A percentile compares a stretch with the other conserved stretches of the same genome.
phyloP scores from a whole-genome alignment of 2,888 invertebrate genomes.

The Drosophila crucigera region DNA sequence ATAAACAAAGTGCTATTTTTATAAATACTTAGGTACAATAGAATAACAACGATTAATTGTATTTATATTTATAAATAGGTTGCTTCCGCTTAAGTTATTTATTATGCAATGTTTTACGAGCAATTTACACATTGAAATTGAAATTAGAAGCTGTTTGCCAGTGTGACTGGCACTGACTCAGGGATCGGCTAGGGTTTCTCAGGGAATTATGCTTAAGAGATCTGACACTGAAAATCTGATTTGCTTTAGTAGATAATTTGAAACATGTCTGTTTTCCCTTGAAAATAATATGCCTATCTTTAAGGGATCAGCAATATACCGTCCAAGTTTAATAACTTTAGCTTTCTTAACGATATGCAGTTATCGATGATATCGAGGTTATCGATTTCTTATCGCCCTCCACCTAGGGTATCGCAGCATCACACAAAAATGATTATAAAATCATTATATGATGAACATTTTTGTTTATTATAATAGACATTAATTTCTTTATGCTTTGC shows the following conservation, averaged over 20 bases:
- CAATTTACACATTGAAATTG: background rate
- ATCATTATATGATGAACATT: background rate
- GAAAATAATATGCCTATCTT: too few relatives aligned
- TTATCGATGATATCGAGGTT: background rate
- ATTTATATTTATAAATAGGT: background rate
- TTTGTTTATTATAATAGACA: background rate
- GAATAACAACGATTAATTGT: constrained; percentile 15
- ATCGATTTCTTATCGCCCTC: background rate
- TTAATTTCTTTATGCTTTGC: background rate
- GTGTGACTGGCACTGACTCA: background rate
- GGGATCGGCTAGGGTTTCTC: background rate
- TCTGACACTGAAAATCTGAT: background rate
- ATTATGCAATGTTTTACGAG: background rate
- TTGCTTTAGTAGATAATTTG: background rate
- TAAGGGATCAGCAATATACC: background rate
- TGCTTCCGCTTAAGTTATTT: background rate
- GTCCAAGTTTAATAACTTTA: background rate
- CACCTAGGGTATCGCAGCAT: background rate
- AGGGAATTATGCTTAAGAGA: background rate
- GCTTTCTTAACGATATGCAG: background rate
- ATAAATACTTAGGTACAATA: constrained; percentile 3
- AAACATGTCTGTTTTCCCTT: background rate
- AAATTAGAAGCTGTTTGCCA: background rate
- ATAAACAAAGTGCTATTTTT: constrained; percentile 4
- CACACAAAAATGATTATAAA: background rate